These are phyloP conservation scores for Vesta saturnalis DNA, from an alignment of 2,888 invertebrate species.

Conservation along the genomic window DNA sequence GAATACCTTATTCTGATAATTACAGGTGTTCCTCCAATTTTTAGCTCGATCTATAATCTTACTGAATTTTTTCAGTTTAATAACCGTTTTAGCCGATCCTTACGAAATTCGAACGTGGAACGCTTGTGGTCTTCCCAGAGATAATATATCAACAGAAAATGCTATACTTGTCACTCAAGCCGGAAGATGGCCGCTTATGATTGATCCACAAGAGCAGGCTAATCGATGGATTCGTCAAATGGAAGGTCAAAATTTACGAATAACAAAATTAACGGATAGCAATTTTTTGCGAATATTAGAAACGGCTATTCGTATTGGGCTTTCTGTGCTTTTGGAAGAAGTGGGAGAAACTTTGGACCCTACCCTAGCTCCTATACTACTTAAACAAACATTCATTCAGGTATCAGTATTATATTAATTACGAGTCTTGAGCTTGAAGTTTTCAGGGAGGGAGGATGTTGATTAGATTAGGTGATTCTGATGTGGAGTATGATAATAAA, in stretches of 20 bases:
- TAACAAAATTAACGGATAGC: slow-evolving; percentile 82
- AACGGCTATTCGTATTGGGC: slow-evolving; percentile 83
- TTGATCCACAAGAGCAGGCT: slow-evolving; percentile 96
- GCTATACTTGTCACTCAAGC: slow-evolving; percentile 88
- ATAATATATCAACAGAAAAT: slow-evolving; percentile 90
- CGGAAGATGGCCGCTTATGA: slow-evolving; percentile 89
- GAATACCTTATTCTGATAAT: slow-evolving; percentile 76
- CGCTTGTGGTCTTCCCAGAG: slow-evolving; percentile 86
- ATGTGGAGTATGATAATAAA: slow-evolving; percentile 88
- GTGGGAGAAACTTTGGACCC: slow-evolving; percentile 90
- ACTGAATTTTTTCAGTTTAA: slow-evolving; percentile 67
- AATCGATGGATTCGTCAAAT: slow-evolving; percentile 92
- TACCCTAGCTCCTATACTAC: slow-evolving; percentile 81
- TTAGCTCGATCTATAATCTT: neutral
- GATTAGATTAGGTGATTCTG: slow-evolving; percentile 85
- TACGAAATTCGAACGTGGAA: slow-evolving; percentile 92
- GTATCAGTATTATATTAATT: slow-evolving; percentile 62
- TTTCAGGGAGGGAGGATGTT: slow-evolving; percentile 79
- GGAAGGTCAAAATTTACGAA: slow-evolving; percentile 80
- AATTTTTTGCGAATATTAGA: slow-evolving; percentile 82
- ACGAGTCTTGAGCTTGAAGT: too few relatives aligned
- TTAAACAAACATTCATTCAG: slow-evolving; percentile 81
- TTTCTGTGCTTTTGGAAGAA: slow-evolving; percentile 88
- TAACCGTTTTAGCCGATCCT: slow-evolving; percentile 79
- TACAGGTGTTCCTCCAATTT: slow-evolving; percentile 65